Percentiles rank a stretch among this genome's conserved stretches.
These are phyloP conservation scores for Noctua fimbriata DNA, from an alignment of 2,888 invertebrate genomes.

Conservation along the genomic window DNA sequence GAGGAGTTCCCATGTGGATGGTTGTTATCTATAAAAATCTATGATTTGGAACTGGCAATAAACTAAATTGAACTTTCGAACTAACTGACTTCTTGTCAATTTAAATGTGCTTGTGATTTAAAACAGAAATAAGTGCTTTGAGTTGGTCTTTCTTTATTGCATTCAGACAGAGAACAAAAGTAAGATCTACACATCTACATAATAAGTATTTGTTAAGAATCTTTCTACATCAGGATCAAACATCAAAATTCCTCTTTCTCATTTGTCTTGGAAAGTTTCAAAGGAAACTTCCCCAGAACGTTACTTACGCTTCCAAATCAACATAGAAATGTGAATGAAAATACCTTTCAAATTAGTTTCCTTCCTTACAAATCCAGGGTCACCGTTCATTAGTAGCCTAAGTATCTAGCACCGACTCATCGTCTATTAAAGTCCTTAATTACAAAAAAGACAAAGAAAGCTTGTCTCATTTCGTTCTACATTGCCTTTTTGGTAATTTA, in stretches of 20 bases:
- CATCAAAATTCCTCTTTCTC: neutral
- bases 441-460: constrained; percentile 34
- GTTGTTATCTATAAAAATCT: too few relatives aligned
- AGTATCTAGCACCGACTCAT: constrained; percentile 19
- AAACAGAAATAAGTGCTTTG: neutral
- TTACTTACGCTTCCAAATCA: constrained; percentile 22
- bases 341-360: constrained; percentile 11
- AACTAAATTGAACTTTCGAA: neutral
- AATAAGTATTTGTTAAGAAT: neutral
- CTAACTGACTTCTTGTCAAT: too few relatives aligned
- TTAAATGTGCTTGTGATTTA: too few relatives aligned
- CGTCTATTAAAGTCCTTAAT: constrained; percentile 39
- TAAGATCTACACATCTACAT: neutral
- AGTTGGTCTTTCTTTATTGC: neutral
- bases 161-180: neutral
- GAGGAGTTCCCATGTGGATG: neutral
- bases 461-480: constrained; percentile 37
- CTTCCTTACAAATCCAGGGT: constrained; percentile 31
- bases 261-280: neutral
- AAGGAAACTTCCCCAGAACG: neutral
- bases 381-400: constrained; percentile 21
- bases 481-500: constrained; percentile 22
- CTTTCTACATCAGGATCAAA: neutral
- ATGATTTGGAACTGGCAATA: neutral
- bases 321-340: constrained; percentile 33